These are phyloP conservation scores for Scophthalmus maximus DNA, from an alignment of 2,113 vertebrate genomes.

Conservation along the genomic window DNA sequence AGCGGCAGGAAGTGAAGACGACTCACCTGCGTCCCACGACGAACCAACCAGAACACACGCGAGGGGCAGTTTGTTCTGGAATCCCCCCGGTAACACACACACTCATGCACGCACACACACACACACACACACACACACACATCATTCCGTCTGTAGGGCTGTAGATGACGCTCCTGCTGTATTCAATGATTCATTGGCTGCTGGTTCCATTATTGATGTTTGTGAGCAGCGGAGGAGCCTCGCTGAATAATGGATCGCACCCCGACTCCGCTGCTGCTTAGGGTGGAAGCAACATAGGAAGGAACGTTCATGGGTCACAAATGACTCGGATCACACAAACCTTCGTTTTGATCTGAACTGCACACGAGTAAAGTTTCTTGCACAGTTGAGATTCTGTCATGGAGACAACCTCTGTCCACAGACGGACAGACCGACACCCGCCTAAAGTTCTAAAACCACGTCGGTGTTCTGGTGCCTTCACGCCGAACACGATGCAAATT, in stretches of 20 bases:
- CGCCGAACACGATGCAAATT: too few species aligned
- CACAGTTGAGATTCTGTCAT: background rate
- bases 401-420: too few species aligned
- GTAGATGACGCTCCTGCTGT: background rate
- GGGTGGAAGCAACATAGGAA: background rate
- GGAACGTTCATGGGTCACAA: background rate
- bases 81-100: too few species aligned
- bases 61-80: too few species aligned
- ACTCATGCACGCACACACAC: background rate
- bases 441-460: too few species aligned
- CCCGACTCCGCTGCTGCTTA: background rate
- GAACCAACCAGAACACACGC: too few species aligned
- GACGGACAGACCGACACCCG: too few species aligned
- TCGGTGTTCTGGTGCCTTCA: too few species aligned
- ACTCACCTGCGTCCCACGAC: background rate
- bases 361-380: background rate
- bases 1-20: background rate
- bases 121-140: background rate
- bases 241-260: slow-evolving; percentile 1
- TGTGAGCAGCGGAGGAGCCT: background rate
- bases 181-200: background rate
- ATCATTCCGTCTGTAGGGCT: background rate
- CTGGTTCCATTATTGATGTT: slow-evolving; percentile 3
- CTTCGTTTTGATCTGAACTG: background rate
- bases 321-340: background rate